Evolutionary conservation across 1,140 invertebrate species (phyloP).

Genomic region (Eriosoma lanigerum): DNA sequence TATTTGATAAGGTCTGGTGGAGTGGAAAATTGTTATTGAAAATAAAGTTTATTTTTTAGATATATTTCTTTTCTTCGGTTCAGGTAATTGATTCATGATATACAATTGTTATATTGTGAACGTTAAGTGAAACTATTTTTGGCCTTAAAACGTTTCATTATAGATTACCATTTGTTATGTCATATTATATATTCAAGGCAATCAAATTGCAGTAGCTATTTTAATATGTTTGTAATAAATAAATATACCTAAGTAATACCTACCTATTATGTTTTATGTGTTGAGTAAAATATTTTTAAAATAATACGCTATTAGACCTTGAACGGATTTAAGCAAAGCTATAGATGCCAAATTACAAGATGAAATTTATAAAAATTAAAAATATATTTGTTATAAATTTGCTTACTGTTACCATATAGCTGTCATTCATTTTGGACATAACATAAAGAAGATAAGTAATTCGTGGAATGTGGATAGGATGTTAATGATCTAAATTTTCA

Average conservation of each 20-base stretch:
- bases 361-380: not conserved
- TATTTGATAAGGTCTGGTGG: conserved; percentile 43
- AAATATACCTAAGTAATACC: not conserved
- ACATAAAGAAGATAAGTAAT: not conserved
- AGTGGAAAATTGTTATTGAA: conserved; percentile 46
- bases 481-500: conserved; percentile 31
- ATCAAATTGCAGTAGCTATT: conserved; percentile 22
- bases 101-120: conserved; percentile 42
- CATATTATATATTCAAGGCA: conserved; percentile 47
- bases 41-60: conserved; percentile 32
- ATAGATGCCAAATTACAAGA: not conserved
- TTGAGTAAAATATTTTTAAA: not conserved
- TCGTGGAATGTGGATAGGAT: not conserved
- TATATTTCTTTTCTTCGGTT: conserved; percentile 1
- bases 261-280: not conserved
- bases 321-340: not conserved
- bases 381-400: not conserved
- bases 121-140: conserved; percentile 49
- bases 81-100: conserved; percentile 38
- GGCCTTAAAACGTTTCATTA: conserved; percentile 50
- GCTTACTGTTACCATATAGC: not conserved
- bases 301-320: conserved; percentile 36
- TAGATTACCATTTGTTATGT: conserved; percentile 48
- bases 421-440: not conserved
- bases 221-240: conserved; percentile 46